phyloP scores from a whole-genome alignment of 2,113 vertebrate species.

The Neogale vison region DNA sequence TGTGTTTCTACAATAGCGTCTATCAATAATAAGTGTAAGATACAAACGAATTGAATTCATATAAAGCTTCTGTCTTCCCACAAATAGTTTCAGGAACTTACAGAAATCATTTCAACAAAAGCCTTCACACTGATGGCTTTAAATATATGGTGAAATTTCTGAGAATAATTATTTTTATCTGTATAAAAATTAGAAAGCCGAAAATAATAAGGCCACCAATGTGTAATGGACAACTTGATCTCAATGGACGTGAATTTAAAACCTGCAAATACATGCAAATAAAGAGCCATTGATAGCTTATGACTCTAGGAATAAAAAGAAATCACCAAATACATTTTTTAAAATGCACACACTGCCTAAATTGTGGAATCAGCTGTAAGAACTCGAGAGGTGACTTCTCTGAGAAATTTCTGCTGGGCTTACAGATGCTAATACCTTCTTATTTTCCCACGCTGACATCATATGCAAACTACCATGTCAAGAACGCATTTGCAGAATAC shows the following conservation, averaged over 20 bases:
- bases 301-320: slow-evolving; percentile 6
- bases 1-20: slow-evolving; percentile 56
- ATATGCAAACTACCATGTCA: slow-evolving; percentile 79
- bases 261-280: slow-evolving; percentile 64
- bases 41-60: slow-evolving; percentile 22
- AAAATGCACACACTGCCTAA: slow-evolving; percentile 57
- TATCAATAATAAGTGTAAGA: slow-evolving; percentile 51
- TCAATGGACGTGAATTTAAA: slow-evolving; percentile 62
- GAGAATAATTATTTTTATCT: slow-evolving; percentile 67
- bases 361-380: slow-evolving; percentile 73
- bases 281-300: slow-evolving; percentile 69
- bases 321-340: slow-evolving; percentile 1
- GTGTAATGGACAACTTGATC: slow-evolving; percentile 60
- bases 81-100: not conserved
- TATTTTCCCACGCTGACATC: slow-evolving; percentile 80
- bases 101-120: slow-evolving; percentile 41
- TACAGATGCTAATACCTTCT: slow-evolving; percentile 81
- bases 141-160: slow-evolving; percentile 24
- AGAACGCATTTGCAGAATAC: slow-evolving; percentile 79
- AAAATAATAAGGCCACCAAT: slow-evolving; percentile 48
- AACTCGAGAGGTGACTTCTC: slow-evolving; percentile 64
- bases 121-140: not conserved
- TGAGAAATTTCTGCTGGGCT: slow-evolving; percentile 75
- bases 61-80: not conserved
- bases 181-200: slow-evolving; percentile 65